A percentile compares a stretch with the other conserved stretches of the same genome.
These are phyloP conservation scores for Atta texana DNA, from an alignment of 1,140 invertebrate genomes.

Conservation along the genomic window DNA sequence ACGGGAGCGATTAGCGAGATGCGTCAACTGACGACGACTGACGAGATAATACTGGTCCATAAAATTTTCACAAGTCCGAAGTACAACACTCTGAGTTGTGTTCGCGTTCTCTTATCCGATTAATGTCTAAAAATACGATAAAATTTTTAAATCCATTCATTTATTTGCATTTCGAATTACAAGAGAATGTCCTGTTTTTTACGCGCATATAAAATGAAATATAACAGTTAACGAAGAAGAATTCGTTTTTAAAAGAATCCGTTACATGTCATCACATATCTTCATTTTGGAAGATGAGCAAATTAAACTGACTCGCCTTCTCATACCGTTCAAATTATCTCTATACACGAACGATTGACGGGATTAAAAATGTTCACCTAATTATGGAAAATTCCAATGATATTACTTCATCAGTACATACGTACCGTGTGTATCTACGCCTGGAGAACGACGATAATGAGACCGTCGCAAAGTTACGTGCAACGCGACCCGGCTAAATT, in stretches of 20 bases:
- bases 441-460: conserved; percentile 4
- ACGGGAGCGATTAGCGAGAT: conserved; percentile 9
- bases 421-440: background rate
- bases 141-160: conserved; percentile 7
- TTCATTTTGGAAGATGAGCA: background rate
- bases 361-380: background rate
- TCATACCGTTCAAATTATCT: background rate
- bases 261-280: background rate
- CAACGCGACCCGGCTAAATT: conserved; percentile 46
- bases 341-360: background rate
- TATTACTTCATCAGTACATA: conserved; percentile 29
- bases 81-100: background rate
- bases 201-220: too few relatives aligned
- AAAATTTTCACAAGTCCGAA: conserved; percentile 8
- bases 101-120: background rate
- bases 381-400: background rate
- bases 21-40: background rate
- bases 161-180: background rate
- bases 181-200: background rate
- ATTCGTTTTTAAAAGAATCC: background rate
- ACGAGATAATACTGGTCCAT: background rate
- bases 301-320: background rate
- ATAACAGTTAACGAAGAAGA: background rate
- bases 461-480: conserved; percentile 43
- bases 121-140: conserved; percentile 15